phyloP scores from a whole-genome alignment of 2,888 invertebrate genomes.

The Phaedon cochleariae region DNA sequence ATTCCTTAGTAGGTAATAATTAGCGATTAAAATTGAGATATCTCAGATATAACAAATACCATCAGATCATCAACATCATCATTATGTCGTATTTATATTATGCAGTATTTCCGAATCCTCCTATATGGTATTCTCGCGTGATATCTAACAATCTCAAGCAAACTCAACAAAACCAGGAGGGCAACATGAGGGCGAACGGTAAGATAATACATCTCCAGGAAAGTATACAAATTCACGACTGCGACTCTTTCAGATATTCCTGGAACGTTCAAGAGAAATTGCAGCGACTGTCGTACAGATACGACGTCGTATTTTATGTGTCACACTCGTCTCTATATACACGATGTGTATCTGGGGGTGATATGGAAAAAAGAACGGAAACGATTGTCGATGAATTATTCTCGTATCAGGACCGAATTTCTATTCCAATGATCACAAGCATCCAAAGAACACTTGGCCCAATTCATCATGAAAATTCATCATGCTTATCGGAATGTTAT shows the following conservation, averaged over 20 bases:
- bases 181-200: neutral
- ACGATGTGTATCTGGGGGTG: neutral
- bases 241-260: neutral
- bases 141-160: neutral
- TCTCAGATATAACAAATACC: too few species aligned
- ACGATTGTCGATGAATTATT: neutral
- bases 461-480: too few species aligned
- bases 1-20: too few species aligned
- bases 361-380: neutral
- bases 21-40: too few species aligned
- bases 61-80: too few species aligned
- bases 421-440: neutral
- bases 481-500: too few species aligned
- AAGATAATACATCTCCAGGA: neutral
- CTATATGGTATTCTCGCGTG: neutral
- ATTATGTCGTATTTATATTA: too few species aligned
- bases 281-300: conserved; percentile 1
- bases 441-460: too few species aligned
- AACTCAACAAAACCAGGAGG: neutral
- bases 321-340: neutral
- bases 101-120: neutral
- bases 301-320: neutral
- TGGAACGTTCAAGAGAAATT: neutral
- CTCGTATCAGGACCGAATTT: neutral
- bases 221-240: neutral